A percentile compares a stretch with the other conserved stretches of the same genome.
Evolutionary conservation across 2,113 vertebrate species (phyloP).

Genomic region (Cyprinus carpio): DNA sequence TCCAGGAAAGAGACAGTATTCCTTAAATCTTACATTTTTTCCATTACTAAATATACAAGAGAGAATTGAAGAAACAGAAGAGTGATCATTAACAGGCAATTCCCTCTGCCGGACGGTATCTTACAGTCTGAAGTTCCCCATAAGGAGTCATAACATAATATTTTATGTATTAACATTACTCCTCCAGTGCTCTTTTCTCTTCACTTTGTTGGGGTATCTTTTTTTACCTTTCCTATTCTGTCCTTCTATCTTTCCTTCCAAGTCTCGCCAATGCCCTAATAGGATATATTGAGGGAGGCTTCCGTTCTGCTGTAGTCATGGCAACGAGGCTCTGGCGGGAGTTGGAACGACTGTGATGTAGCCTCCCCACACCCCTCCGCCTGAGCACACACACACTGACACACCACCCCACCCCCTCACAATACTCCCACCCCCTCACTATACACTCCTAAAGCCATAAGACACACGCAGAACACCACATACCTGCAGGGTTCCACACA

Average conservation of each 20-base stretch:
- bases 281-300: conserved; percentile 77
- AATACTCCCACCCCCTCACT: conserved; percentile 46
- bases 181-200: not conserved
- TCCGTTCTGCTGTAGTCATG: conserved; percentile 73
- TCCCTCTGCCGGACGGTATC: not conserved
- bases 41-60: not conserved
- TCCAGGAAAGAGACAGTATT: not conserved
- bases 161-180: not conserved
- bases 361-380: conserved; percentile 64
- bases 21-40: not conserved
- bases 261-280: conserved; percentile 66
- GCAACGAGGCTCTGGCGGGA: conserved; percentile 77
- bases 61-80: not conserved
- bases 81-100: not conserved
- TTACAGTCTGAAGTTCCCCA: not conserved
- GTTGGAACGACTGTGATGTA: conserved; percentile 74
- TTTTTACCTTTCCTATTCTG: conserved; percentile 43
- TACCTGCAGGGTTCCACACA: conserved; percentile 54
- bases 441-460: conserved; percentile 62
- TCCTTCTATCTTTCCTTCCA: conserved; percentile 37
- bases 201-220: conserved; percentile 36
- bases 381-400: conserved; percentile 49
- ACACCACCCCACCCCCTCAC: conserved; percentile 43
- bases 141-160: not conserved
- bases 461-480: conserved; percentile 50